A percentile compares a stretch with the other conserved stretches of the same genome.
These are phyloP conservation scores for Amblyornis subalaris DNA, from an alignment of 2,113 vertebrate genomes.

Conservation along the genomic window DNA sequence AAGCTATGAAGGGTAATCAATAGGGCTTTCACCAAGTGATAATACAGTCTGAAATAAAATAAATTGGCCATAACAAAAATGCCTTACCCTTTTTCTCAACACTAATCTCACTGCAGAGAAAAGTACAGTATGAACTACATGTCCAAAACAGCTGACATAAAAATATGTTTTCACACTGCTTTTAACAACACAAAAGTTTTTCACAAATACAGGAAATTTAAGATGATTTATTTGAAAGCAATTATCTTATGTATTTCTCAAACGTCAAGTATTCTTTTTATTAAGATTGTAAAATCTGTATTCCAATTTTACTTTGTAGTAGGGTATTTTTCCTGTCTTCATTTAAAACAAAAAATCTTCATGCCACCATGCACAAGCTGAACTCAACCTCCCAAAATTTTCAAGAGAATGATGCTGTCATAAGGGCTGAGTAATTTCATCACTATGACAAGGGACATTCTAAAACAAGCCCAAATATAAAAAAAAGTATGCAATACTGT, in stretches of 20 bases:
- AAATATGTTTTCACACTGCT: not conserved
- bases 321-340: not conserved
- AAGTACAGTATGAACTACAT: slow-evolving; percentile 12
- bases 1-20: slow-evolving; percentile 65
- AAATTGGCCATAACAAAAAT: slow-evolving; percentile 60
- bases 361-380: not conserved
- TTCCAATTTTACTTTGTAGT: not conserved
- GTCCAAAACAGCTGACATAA: not conserved
- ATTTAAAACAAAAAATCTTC: not conserved
- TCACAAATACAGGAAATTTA: not conserved
- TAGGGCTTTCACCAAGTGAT: slow-evolving; percentile 58
- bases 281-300: not conserved
- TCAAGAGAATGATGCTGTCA: not conserved
- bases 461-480: not conserved
- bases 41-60: slow-evolving; percentile 61
- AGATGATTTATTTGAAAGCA: not conserved
- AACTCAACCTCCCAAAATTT: not conserved
- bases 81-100: slow-evolving; percentile 16
- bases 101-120: slow-evolving; percentile 44
- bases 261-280: not conserved
- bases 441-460: not conserved
- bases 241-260: not conserved
- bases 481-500: not conserved
- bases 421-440: not conserved
- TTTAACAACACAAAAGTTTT: not conserved